Evolutionary conservation across 2,113 vertebrate genomes (phyloP).

Genomic region (Salvelinus fontinalis): DNA sequence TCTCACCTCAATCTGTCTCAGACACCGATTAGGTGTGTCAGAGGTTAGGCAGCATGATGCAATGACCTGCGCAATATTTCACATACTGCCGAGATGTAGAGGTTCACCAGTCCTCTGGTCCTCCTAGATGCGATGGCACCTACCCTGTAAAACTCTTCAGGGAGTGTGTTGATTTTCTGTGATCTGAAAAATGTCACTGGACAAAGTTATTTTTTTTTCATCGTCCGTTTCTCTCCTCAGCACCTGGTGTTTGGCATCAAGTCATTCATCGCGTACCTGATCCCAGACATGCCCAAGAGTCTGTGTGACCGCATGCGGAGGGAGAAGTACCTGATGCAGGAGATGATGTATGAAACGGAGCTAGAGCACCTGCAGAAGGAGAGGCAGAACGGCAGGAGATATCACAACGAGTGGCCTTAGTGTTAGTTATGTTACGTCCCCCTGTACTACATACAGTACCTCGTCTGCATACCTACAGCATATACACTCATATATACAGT

Average conservation of each 20-base stretch:
- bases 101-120: too few species aligned
- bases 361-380: constrained; percentile 87
- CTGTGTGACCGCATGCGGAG: constrained; percentile 93
- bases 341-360: constrained; percentile 98
- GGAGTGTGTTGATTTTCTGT: too few species aligned
- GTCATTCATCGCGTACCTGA: constrained; percentile 95
- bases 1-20: too few species aligned
- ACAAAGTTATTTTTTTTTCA: constrained; percentile 73
- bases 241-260: constrained; percentile 97
- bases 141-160: too few species aligned
- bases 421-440: too few species aligned
- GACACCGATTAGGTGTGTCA: neutral
- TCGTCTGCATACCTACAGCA: too few species aligned
- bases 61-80: neutral
- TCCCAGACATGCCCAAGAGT: constrained; percentile 96
- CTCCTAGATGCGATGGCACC: too few species aligned
- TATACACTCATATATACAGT: constrained; percentile 88
- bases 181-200: constrained; percentile 26
- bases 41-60: neutral
- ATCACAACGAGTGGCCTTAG: too few species aligned
- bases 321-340: constrained; percentile 97
- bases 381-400: constrained; percentile 56
- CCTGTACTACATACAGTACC: too few species aligned
- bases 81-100: neutral
- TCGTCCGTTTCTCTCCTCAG: constrained; percentile 64